A percentile compares a stretch with the other conserved stretches of the same genome.
Conservation (phyloP, 2,113 vertebrate species). For the Pterophyllum scalare region DNA sequence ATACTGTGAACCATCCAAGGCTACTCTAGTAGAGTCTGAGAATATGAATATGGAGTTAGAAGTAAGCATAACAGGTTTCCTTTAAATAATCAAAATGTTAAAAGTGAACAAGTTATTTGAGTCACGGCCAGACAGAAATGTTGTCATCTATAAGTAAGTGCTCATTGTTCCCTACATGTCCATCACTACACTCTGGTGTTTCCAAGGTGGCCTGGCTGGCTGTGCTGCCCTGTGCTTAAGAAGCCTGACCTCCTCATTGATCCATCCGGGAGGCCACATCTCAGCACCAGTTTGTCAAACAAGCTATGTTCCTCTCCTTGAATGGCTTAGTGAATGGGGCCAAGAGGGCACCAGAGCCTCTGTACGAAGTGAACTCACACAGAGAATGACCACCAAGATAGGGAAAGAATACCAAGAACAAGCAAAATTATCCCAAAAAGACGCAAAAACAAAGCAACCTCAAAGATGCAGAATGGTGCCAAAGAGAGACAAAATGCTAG, state of each 20-base stretch:
- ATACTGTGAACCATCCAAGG: too few species aligned
- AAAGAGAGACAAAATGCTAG: background rate
- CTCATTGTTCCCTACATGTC: slow-evolving; percentile 21
- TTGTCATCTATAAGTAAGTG: slow-evolving; percentile 41
- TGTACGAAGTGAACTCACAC: background rate
- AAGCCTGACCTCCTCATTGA: slow-evolving; percentile 63
- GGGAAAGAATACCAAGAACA: background rate
- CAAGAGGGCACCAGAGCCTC: background rate
- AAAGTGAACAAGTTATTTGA: background rate
- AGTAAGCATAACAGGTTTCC: slow-evolving; percentile 3
- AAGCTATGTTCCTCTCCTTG: slow-evolving; percentile 4
- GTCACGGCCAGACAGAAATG: slow-evolving; percentile 22
- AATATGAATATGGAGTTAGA: background rate
- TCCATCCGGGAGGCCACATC: slow-evolving; percentile 45
- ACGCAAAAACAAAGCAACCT: background rate
- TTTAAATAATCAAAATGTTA: background rate
- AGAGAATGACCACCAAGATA: background rate
- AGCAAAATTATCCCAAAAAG: background rate
- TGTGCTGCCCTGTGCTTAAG: slow-evolving; percentile 59
- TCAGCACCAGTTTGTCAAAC: slow-evolving; percentile 23
- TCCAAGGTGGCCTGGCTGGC: slow-evolving; percentile 46
- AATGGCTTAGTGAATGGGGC: background rate
- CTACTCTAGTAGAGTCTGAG: too few species aligned
- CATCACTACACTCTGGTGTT: slow-evolving; percentile 42
- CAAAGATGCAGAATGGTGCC: background rate